Percentiles rank a stretch among this genome's conserved stretches.
phyloP scores from a whole-genome alignment of 2,888 invertebrate genomes.

The Elysia crispata region DNA sequence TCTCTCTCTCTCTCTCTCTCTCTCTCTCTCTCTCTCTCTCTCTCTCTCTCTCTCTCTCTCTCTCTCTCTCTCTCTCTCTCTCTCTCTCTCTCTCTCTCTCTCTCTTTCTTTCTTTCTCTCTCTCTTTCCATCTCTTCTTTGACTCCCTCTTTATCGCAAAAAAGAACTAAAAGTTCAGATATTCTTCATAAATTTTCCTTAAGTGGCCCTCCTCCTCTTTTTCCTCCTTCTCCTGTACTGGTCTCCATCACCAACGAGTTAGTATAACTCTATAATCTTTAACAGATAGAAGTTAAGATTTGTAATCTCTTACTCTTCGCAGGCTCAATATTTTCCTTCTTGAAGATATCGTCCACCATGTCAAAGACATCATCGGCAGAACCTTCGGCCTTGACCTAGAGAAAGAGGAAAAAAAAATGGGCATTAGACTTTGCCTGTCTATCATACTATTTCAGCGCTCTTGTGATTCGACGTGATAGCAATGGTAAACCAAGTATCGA shows the following conservation, averaged over 20 bases:
- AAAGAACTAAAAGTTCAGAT: too few relatives aligned
- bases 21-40: neutral
- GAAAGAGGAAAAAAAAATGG: slow-evolving; percentile 18
- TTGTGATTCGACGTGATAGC: too few relatives aligned
- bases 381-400: slow-evolving; percentile 65
- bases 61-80: neutral
- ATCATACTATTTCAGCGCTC: neutral
- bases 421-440: too few relatives aligned
- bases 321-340: slow-evolving; percentile 49
- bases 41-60: neutral
- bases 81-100: neutral
- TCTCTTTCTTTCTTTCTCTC: slow-evolving; percentile 1
- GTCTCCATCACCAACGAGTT: too few relatives aligned
- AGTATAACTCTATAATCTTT: too few relatives aligned
- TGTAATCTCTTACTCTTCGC: slow-evolving; percentile 47
- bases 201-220: too few relatives aligned
- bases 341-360: slow-evolving; percentile 65
- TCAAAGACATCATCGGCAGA: slow-evolving; percentile 67
- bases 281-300: too few relatives aligned
- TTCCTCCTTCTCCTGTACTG: too few relatives aligned
- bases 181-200: too few relatives aligned
- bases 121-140: neutral
- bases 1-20: too few relatives aligned
- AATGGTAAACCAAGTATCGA: too few relatives aligned
- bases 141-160: neutral